phyloP scores from a whole-genome alignment of 2,113 vertebrate genomes.

The Shinisaurus crocodilurus region DNA sequence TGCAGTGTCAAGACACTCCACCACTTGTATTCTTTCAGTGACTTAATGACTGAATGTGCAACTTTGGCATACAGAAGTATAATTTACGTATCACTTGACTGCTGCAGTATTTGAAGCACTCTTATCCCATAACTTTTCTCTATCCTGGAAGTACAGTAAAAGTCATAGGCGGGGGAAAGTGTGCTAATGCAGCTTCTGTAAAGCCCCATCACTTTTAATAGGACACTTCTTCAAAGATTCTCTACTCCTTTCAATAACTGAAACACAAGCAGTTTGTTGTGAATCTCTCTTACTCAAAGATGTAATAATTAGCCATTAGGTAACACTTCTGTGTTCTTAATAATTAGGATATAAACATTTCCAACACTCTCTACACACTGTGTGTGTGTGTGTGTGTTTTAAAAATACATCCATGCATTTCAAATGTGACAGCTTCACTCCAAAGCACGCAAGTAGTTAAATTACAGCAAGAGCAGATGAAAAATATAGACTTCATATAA shows the following conservation, averaged over 20 bases:
- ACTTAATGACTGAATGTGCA: conserved; percentile 40
- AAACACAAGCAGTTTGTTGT: background rate
- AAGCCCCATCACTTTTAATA: conserved; percentile 17
- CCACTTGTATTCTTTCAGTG: conserved; percentile 49
- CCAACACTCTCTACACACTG: background rate
- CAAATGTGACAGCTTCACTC: background rate
- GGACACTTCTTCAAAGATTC: background rate
- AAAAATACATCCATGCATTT: conserved; percentile 20
- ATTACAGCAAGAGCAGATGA: background rate
- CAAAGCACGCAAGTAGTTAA: background rate
- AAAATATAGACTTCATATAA: conserved; percentile 28
- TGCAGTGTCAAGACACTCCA: conserved; percentile 49
- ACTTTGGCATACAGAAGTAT: conserved; percentile 54
- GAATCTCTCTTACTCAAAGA: background rate
- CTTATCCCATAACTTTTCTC: conserved; percentile 9
- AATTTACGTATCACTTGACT: conserved; percentile 34
- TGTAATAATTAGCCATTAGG: background rate
- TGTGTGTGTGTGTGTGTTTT: background rate
- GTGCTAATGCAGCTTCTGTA: conserved; percentile 24
- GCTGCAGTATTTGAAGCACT: conserved; percentile 33
- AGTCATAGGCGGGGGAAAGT: background rate
- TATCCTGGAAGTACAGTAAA: conserved; percentile 28
- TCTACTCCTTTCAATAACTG: background rate
- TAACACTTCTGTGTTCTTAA: background rate
- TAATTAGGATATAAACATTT: background rate